Conservation (phyloP, 2,888 invertebrate genomes). For the Seira ritae region DNA sequence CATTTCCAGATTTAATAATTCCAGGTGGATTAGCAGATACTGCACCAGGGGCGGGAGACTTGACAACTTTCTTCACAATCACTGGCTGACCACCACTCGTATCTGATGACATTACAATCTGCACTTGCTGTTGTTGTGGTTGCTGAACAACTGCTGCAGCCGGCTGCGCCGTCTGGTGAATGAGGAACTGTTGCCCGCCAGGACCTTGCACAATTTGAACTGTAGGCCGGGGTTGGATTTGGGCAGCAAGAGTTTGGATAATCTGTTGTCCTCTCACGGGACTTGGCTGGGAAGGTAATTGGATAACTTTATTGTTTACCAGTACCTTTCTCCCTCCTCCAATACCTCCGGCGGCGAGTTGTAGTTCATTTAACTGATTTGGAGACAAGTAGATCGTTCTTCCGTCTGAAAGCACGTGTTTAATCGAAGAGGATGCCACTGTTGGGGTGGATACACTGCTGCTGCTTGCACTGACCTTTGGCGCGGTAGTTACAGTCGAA, state of each 20-base stretch:
- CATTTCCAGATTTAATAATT: conserved; percentile 28
- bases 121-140: conserved; percentile 41
- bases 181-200: conserved; percentile 45
- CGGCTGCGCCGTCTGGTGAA: conserved; percentile 24
- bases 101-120: conserved; percentile 29
- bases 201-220: conserved; percentile 48
- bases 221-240: conserved; percentile 5
- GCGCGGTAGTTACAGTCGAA: not conserved
- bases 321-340: conserved; percentile 28
- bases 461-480: conserved; percentile 58
- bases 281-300: conserved; percentile 13
- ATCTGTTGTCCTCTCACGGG: conserved; percentile 29
- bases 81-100: conserved; percentile 55
- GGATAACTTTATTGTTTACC: conserved; percentile 19
- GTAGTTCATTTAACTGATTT: conserved; percentile 26
- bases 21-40: conserved; percentile 19
- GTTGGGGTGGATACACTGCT: conserved; percentile 30
- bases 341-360: not conserved
- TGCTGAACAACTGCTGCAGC: conserved; percentile 19
- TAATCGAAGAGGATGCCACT: not conserved
- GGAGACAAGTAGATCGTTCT: conserved; percentile 31
- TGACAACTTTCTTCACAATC: conserved; percentile 62
- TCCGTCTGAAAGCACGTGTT: conserved; percentile 35
- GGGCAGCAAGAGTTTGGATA: conserved; percentile 30
- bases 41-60: conserved; percentile 18